Percentiles rank a stretch among this genome's conserved stretches.
Evolutionary conservation across 2,888 invertebrate species (phyloP).

Genomic region (Chloromyia formosa): DNA sequence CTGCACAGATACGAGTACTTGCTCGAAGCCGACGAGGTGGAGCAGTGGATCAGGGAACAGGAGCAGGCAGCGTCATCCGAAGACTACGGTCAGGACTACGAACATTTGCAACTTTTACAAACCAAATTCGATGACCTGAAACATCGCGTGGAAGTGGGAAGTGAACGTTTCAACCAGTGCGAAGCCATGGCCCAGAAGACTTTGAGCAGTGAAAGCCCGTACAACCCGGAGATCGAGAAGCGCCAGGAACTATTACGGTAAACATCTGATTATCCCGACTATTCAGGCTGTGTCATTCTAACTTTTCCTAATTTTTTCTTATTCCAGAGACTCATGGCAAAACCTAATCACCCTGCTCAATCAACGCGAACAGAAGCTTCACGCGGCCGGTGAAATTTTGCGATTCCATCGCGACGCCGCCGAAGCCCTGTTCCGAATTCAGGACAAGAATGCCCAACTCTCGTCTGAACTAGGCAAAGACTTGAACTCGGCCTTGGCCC

Average conservation of each 20-base stretch:
- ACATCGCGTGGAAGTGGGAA: slow-evolving; percentile 87
- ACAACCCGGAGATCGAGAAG: slow-evolving; percentile 84
- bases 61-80: slow-evolving; percentile 88
- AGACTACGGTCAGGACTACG: slow-evolving; percentile 94
- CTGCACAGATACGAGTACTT: slow-evolving; percentile 91
- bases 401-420: slow-evolving; percentile 96
- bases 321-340: slow-evolving; percentile 81
- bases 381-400: slow-evolving; percentile 96
- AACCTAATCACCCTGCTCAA: slow-evolving; percentile 86
- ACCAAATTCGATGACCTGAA: slow-evolving; percentile 94
- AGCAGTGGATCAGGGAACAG: slow-evolving; percentile 92
- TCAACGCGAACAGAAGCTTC: slow-evolving; percentile 84
- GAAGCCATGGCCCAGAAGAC: slow-evolving; percentile 90
- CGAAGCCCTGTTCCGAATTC: slow-evolving; percentile 88
- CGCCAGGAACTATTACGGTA: slow-evolving; percentile 88
- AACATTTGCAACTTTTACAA: slow-evolving; percentile 84
- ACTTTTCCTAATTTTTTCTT: not conserved
- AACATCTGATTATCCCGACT: slow-evolving; percentile 51
- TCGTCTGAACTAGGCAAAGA: slow-evolving; percentile 84
- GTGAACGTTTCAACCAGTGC: slow-evolving; percentile 89
- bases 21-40: slow-evolving; percentile 87
- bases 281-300: too few relatives aligned
- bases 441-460: slow-evolving; percentile 87
- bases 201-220: slow-evolving; percentile 84
- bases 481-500: slow-evolving; percentile 82